These are phyloP conservation scores for Apostichopus leukothele DNA, from an alignment of 53 echinoderm and acorn worm genomes.

Conservation along the genomic window DNA sequence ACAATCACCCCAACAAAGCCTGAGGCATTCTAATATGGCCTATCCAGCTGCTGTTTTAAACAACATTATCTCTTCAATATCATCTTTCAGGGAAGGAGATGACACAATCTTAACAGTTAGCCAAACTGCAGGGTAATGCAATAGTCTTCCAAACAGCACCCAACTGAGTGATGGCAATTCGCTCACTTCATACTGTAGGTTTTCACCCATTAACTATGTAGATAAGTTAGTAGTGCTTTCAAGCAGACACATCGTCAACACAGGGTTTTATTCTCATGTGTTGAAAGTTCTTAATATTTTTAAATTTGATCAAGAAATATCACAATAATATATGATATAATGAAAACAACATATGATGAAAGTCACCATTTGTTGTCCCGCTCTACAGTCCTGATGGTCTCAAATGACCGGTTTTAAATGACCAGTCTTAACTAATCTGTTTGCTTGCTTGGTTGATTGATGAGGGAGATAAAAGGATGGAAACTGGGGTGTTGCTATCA, in stretches of 20 bases:
- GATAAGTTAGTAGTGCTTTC: too few relatives aligned
- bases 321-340: background rate
- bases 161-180: background rate
- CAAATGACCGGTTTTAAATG: too few relatives aligned
- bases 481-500: too few relatives aligned
- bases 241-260: too few relatives aligned
- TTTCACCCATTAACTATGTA: too few relatives aligned
- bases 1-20: slow-evolving; percentile 2
- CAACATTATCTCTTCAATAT: slow-evolving; percentile 18
- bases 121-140: background rate
- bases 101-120: background rate
- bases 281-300: background rate
- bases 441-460: too few relatives aligned
- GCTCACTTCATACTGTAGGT: background rate
- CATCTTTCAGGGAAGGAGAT: background rate
- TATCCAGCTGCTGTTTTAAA: background rate
- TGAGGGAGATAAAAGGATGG: too few relatives aligned
- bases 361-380: too few relatives aligned
- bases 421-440: too few relatives aligned
- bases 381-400: too few relatives aligned
- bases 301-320: background rate
- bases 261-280: background rate
- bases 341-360: too few relatives aligned
- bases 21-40: background rate
- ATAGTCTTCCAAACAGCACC: background rate